These are phyloP conservation scores for Nemotelus nigrinus DNA, from an alignment of 2,888 invertebrate genomes.

Conservation along the genomic window DNA sequence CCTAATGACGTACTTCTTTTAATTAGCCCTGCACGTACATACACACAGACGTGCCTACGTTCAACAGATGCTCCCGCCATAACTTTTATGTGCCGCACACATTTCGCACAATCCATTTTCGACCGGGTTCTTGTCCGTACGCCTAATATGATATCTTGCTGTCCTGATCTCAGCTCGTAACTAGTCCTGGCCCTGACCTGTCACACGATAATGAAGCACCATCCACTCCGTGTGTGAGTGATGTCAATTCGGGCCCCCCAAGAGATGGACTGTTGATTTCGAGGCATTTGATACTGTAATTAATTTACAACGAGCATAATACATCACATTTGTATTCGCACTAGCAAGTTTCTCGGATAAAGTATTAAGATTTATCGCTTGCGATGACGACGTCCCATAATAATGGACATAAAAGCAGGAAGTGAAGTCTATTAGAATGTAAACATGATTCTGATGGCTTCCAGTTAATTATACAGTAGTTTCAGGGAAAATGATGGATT, in stretches of 20 bases:
- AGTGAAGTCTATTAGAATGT: slow-evolving; percentile 21
- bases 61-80: slow-evolving; percentile 27
- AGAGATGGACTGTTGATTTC: neutral
- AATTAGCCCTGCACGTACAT: slow-evolving; percentile 1
- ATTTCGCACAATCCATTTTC: neutral
- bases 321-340: slow-evolving; percentile 27
- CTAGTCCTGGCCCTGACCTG: neutral
- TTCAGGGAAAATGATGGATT: slow-evolving; percentile 1
- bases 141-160: no score
- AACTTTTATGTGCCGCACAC: slow-evolving; percentile 15
- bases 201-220: slow-evolving; percentile 1
- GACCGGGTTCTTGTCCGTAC: no score
- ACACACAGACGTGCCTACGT: neutral
- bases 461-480: slow-evolving; percentile 15
- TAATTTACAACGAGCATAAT: slow-evolving; percentile 35
- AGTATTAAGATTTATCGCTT: slow-evolving; percentile 19
- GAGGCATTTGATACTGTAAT: slow-evolving; percentile 32
- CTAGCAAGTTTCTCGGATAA: slow-evolving; percentile 4
- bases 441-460: slow-evolving; percentile 18
- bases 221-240: slow-evolving; percentile 26
- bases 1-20: slow-evolving; percentile 18
- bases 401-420: slow-evolving; percentile 36
- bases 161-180: neutral
- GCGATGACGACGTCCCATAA: slow-evolving; percentile 13
- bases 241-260: neutral